Conservation (phyloP, 2,888 invertebrate genomes). For the Sepioteuthis lessoniana region DNA sequence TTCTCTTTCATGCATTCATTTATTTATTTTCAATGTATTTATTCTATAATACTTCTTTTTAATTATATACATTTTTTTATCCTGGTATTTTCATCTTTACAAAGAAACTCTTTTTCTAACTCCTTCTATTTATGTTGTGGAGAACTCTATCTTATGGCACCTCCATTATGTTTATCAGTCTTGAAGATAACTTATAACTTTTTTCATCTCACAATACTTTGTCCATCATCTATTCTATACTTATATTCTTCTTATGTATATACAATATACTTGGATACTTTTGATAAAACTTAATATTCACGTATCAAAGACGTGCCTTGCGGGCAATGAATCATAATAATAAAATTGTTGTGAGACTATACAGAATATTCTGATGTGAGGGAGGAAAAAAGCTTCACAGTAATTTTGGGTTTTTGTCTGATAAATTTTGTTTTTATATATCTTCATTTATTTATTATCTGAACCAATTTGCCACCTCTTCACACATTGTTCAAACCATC, state of each 20-base stretch:
- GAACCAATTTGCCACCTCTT: neutral
- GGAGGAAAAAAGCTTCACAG: neutral
- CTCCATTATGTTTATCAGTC: neutral
- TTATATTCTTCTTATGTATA: neutral
- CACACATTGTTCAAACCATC: neutral
- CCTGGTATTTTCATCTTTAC: neutral
- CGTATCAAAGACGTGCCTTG: neutral
- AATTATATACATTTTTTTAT: too few species aligned
- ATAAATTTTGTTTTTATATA: neutral
- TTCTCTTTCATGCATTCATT: neutral
- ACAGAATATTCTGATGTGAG: neutral
- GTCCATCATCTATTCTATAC: neutral
- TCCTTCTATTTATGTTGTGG: neutral
- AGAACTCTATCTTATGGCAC: neutral
- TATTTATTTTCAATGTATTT: too few species aligned
- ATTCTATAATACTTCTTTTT: too few species aligned
- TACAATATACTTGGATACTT: neutral
- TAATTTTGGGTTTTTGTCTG: neutral
- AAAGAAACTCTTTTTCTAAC: neutral
- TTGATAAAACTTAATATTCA: neutral
- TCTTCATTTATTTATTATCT: neutral
- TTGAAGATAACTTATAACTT: neutral
- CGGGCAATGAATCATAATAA: neutral
- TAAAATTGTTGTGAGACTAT: conserved; percentile 6
- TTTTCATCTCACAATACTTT: neutral